Base-by-base conservation (phyloP, 2,797 vertebrate genomes). In the Parauchenoglanis ngamensis region DNA sequence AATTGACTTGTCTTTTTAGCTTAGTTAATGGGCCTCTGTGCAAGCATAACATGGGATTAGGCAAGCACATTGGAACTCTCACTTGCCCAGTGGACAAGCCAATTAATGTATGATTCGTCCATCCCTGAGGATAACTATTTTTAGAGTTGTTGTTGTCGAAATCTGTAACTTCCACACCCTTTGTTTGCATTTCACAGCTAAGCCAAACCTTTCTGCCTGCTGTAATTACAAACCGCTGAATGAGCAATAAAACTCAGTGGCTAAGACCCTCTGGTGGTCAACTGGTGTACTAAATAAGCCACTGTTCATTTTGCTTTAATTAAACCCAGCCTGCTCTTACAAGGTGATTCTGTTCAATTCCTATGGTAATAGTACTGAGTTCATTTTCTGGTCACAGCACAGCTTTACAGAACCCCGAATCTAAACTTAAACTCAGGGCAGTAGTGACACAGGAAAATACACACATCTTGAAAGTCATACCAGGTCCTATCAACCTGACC, bases 181-280 rank as follows among this genome's bases (percentile, higher is more conserved):
- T 31, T 13, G 21, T 93, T 93, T 90, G 89, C 91, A 92, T 93
- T 92, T 90, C 75, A 88, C 85, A 85, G 83, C 90, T 88, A 81
- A 77, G 90, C 88, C 79, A 88, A 56, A 4, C 88, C 21, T 12
- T 59, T 80, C 0, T 40, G 90, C 92, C 92, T 88, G 91, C 91
- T 90, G 90, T 94, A 94, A 95, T 94, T 93, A 94, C 91, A 89
- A 90, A 90, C 86, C 91, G 83, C 89, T 89, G 57, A 92, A 93
- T 87, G 92, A 86, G 90, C 46, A 78, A 63, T 19, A 21, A 86
- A 90, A 91, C 89, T 88, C n/a, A 3, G 17, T 31, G 23, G 3
- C 40, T 63, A 81, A 63, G 23, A 67, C 63, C 44, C 63, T 52
- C 46, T 31, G 46, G 63, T 83, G 25, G 81, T 52, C 63, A 52